Evolutionary conservation across 2,888 invertebrate genomes (phyloP).

Genomic region (Clusia tigrina): DNA sequence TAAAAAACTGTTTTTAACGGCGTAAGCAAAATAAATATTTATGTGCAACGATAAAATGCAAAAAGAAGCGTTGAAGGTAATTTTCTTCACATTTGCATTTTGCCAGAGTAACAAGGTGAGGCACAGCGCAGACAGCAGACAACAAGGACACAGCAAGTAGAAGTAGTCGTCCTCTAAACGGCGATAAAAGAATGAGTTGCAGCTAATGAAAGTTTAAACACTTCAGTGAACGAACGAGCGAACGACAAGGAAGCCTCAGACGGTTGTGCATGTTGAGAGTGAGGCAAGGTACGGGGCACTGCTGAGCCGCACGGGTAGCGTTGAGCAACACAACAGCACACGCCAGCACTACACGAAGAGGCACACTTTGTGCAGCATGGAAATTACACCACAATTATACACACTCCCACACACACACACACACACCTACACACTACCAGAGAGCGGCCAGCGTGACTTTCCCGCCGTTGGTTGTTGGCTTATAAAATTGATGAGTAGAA

Average conservation of each 20-base stretch:
- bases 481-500: too few relatives aligned
- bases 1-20: neutral
- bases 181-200: neutral
- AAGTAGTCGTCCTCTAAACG: neutral
- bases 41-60: neutral
- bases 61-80: too few relatives aligned
- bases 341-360: neutral
- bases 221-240: neutral
- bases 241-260: neutral
- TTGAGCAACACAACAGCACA: neutral
- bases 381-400: too few relatives aligned
- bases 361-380: too few relatives aligned
- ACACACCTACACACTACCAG: slow-evolving; percentile 2
- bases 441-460: too few relatives aligned
- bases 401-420: slow-evolving; percentile 13
- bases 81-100: too few relatives aligned
- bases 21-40: neutral
- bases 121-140: neutral
- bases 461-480: too few relatives aligned
- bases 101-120: too few relatives aligned
- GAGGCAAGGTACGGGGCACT: neutral
- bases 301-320: neutral
- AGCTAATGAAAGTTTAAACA: slow-evolving; percentile 21
- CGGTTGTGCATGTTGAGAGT: neutral
- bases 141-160: neutral